These are phyloP conservation scores for Epistrophe grossulariae DNA, from an alignment of 2,888 invertebrate genomes.

Conservation along the genomic window DNA sequence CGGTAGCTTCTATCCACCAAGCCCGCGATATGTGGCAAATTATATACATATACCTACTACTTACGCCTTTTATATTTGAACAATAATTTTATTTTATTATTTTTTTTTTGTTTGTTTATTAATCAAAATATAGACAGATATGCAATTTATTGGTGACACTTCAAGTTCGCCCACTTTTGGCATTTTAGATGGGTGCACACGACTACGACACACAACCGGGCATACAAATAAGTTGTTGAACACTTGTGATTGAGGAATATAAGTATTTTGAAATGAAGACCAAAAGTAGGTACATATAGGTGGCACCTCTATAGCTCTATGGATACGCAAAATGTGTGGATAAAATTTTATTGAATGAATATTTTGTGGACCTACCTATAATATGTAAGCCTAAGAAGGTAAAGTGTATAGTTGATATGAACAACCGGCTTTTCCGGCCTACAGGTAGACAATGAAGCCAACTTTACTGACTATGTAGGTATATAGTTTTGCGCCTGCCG, in stretches of 20 bases:
- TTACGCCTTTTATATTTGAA: conserved; percentile 35
- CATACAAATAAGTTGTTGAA: conserved; percentile 33
- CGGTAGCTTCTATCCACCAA: conserved; percentile 9
- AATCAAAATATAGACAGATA: conserved; percentile 29
- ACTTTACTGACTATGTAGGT: not conserved
- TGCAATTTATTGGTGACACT: conserved; percentile 52
- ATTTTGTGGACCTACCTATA: not conserved
- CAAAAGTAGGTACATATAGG: not conserved
- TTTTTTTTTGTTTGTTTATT: conserved; percentile 38
- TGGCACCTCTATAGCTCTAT: too few relatives aligned
- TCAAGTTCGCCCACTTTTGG: conserved; percentile 65
- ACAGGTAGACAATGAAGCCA: conserved; percentile 10
- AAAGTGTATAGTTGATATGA: not conserved
- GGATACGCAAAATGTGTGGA: not conserved
- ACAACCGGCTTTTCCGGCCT: conserved; percentile 59
- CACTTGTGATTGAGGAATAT: conserved; percentile 20
- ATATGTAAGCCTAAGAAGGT: not conserved
- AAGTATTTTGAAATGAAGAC: not conserved
- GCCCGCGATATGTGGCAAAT: conserved; percentile 10
- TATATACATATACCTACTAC: not conserved
- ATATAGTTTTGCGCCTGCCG: not conserved
- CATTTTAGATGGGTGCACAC: not conserved
- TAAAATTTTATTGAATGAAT: conserved; percentile 64
- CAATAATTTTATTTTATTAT: not conserved
- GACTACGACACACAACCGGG: not conserved